phyloP scores from a whole-genome alignment of 2,113 vertebrate genomes.

The Varanus salvator region DNA sequence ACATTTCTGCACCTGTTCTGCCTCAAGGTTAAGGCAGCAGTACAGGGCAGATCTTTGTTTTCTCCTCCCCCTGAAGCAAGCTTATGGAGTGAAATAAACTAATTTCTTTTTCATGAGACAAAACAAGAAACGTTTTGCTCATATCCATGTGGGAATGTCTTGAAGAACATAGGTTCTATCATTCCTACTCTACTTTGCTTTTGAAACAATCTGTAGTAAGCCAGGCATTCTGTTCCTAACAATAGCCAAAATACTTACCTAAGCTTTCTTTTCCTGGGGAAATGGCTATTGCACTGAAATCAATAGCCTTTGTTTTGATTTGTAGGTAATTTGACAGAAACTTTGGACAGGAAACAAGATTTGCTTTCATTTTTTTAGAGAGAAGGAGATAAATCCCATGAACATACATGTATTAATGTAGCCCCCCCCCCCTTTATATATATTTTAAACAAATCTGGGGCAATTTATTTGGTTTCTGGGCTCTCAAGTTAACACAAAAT shows the following conservation, averaged over 20 bases:
- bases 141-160: neutral
- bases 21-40: slow-evolving; percentile 14
- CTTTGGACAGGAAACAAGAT: no score
- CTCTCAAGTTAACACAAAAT: neutral
- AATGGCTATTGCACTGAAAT: neutral
- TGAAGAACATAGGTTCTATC: neutral
- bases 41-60: neutral
- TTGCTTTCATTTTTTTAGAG: neutral
- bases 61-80: neutral
- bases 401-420: neutral
- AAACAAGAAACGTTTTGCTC: neutral
- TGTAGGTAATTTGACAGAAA: neutral
- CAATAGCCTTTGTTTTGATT: neutral
- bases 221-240: neutral
- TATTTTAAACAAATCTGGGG: neutral
- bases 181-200: neutral
- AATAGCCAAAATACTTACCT: neutral
- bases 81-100: neutral
- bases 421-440: neutral
- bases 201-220: neutral
- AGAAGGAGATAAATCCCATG: neutral
- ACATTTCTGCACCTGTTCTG: slow-evolving; percentile 18
- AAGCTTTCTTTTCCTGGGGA: neutral
- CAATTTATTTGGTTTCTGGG: neutral
- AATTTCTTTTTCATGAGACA: neutral